These are phyloP conservation scores for Enteromius anoplus DNA, from an alignment of 2,797 vertebrate species.

Conservation along the genomic window DNA sequence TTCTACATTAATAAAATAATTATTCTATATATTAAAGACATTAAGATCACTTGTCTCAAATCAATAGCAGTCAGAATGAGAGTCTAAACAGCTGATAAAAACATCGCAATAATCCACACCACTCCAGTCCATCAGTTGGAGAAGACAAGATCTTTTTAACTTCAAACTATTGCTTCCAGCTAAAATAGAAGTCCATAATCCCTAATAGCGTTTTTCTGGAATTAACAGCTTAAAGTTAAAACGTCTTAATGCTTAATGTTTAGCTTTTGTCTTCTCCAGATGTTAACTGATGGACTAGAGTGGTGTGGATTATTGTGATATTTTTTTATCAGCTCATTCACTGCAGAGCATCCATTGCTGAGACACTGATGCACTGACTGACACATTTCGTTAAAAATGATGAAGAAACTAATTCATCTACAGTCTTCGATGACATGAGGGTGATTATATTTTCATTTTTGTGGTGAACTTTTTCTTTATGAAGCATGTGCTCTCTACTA, in stretches of 20 bases:
- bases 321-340: not conserved
- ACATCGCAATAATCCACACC: not conserved
- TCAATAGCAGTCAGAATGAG: not conserved
- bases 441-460: not conserved
- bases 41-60: not conserved
- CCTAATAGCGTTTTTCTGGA: no score
- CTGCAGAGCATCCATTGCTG: not conserved
- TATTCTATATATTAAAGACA: not conserved
- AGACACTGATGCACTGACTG: not conserved
- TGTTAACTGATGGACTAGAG: no score
- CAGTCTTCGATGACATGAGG: not conserved
- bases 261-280: no score
- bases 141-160: no score
- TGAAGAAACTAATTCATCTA: not conserved
- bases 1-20: conserved; percentile 33
- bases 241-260: no score
- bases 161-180: no score
- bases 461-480: not conserved
- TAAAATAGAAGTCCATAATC: no score
- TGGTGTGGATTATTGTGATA: not conserved
- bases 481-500: not conserved
- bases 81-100: not conserved
- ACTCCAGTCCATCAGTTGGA: not conserved
- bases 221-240: no score
- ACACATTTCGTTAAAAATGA: not conserved